Percentiles rank a stretch among this genome's conserved stretches.
Conservation (phyloP, 1,140 invertebrate species). For the Arctopsyche grandis region DNA sequence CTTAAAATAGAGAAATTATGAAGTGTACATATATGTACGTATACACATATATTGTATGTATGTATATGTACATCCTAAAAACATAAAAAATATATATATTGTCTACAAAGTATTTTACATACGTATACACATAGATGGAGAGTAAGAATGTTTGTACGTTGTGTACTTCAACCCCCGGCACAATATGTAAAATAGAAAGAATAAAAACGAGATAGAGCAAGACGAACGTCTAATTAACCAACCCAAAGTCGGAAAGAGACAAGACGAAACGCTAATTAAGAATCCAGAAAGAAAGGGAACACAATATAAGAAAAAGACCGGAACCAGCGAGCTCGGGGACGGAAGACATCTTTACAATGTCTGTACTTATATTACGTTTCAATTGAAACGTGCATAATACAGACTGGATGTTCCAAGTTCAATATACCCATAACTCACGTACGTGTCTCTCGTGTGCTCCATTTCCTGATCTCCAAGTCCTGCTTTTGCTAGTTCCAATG, state of each 20-base stretch:
- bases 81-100: no score
- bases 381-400: not conserved
- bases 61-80: no score
- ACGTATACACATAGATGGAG: no score
- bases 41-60: no score
- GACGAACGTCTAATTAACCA: conserved; percentile 50
- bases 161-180: conserved; percentile 42
- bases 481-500: not conserved
- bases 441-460: not conserved
- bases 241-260: conserved; percentile 48
- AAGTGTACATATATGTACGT: no score
- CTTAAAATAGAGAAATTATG: no score
- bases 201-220: conserved; percentile 52
- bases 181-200: conserved; percentile 55
- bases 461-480: not conserved
- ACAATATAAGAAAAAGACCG: conserved; percentile 36
- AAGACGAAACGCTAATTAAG: conserved; percentile 52
- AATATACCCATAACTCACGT: conserved; percentile 11
- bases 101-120: no score
- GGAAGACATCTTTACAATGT: conserved; percentile 9
- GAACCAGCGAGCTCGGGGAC: conserved; percentile 3
- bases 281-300: conserved; percentile 55
- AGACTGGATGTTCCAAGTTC: not conserved
- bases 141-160: conserved; percentile 47
- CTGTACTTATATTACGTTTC: not conserved